These are phyloP conservation scores for Leucosticte australis DNA, from an alignment of 2,113 vertebrate species.

Conservation along the genomic window DNA sequence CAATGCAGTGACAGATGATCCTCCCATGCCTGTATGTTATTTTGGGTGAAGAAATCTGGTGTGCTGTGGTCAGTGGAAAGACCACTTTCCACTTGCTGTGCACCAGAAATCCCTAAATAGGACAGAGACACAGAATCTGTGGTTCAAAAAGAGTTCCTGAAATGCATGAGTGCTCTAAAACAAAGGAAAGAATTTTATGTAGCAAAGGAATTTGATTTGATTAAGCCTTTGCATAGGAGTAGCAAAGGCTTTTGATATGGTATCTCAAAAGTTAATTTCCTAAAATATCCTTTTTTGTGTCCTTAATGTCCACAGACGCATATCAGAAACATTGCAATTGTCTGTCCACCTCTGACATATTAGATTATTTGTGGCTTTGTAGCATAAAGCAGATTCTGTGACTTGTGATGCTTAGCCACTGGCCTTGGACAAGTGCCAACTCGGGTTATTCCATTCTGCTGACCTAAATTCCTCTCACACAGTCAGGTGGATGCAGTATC, in stretches of 20 bases:
- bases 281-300: not conserved
- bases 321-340: not conserved
- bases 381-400: slow-evolving; percentile 19
- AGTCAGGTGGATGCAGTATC: slow-evolving; percentile 1
- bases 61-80: not conserved
- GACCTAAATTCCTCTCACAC: slow-evolving; percentile 48
- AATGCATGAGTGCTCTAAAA: slow-evolving; percentile 37
- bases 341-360: not conserved
- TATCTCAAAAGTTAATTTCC: not conserved
- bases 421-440: slow-evolving; percentile 15
- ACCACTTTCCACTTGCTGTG: not conserved
- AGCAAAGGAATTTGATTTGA: not conserved
- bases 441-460: slow-evolving; percentile 44
- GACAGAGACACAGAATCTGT: not conserved
- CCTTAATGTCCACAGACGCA: not conserved
- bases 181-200: slow-evolving; percentile 26
- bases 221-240: not conserved
- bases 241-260: not conserved
- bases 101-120: slow-evolving; percentile 12
- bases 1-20: not conserved
- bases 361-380: slow-evolving; percentile 31
- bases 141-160: not conserved
- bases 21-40: not conserved
- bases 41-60: not conserved
- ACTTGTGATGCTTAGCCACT: slow-evolving; percentile 34